Evolutionary conservation across 2,113 vertebrate genomes (phyloP).

Genomic region (Anarhynchus alexandrinus): DNA sequence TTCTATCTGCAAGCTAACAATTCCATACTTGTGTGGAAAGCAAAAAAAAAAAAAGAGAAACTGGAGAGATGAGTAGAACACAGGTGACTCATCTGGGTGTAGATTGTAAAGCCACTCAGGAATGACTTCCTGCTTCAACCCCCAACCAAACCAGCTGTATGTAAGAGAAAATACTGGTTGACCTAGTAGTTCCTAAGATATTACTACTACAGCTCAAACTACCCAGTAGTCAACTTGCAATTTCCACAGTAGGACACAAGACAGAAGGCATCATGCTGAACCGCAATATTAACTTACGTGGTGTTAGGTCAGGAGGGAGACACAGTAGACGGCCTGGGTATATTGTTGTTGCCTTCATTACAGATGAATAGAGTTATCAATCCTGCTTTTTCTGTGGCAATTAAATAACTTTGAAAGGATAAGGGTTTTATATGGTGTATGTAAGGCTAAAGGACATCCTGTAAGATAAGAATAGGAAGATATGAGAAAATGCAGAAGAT

Average conservation of each 20-base stretch:
- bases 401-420: background rate
- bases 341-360: background rate
- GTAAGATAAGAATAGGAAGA: background rate
- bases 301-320: background rate
- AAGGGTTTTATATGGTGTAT: background rate
- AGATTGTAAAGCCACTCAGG: background rate
- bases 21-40: background rate
- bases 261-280: background rate
- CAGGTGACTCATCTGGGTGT: background rate
- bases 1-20: background rate
- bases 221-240: background rate
- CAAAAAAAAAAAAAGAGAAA: background rate
- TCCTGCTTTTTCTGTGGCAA: background rate
- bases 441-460: background rate
- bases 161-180: background rate
- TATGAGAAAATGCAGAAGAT: background rate
- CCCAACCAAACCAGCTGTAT: background rate
- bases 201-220: background rate
- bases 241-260: background rate
- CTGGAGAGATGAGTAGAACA: background rate
- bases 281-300: rapidly evolving
- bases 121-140: background rate
- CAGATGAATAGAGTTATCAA: background rate
- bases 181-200: background rate
- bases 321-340: background rate